phyloP scores from a whole-genome alignment of 2,888 invertebrate genomes.

The Alsophila aescularia region DNA sequence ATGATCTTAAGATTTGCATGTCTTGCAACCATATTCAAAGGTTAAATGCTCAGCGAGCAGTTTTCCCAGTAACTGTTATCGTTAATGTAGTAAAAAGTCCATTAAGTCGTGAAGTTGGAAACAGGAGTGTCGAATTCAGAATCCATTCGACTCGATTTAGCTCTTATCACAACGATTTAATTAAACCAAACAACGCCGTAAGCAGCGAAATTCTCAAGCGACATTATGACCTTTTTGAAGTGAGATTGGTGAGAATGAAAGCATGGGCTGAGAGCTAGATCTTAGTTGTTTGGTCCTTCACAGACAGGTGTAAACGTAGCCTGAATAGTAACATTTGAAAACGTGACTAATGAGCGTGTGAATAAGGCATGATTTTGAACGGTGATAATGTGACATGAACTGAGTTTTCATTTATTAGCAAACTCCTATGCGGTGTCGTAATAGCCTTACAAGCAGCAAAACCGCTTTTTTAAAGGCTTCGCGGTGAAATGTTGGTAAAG shows the following conservation, averaged over 20 bases:
- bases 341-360: constrained; percentile 43
- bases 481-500: constrained; percentile 32
- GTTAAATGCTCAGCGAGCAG: constrained; percentile 6
- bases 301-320: constrained; percentile 70
- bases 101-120: constrained; percentile 59
- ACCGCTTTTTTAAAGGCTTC: constrained; percentile 35
- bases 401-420: constrained; percentile 63
- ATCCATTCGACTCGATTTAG: constrained; percentile 63
- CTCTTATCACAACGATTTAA: constrained; percentile 57
- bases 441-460: constrained; percentile 38
- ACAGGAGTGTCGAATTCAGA: constrained; percentile 34
- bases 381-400: constrained; percentile 46
- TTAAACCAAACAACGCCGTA: constrained; percentile 56
- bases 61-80: constrained; percentile 9
- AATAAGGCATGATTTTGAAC: constrained; percentile 55
- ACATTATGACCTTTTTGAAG: constrained; percentile 56
- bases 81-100: constrained; percentile 37
- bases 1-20: constrained; percentile 20
- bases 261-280: constrained; percentile 69
- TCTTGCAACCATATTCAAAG: constrained; percentile 14
- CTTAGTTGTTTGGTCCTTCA: constrained; percentile 73
- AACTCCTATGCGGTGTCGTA: constrained; percentile 64
- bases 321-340: constrained; percentile 44
- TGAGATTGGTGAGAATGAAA: constrained; percentile 49
- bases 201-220: constrained; percentile 52